Evolutionary conservation across 1,140 invertebrate species (phyloP), one percentile per base, ranked within the genome.

Genomic region (Dendrolimus punctatus): DNA sequence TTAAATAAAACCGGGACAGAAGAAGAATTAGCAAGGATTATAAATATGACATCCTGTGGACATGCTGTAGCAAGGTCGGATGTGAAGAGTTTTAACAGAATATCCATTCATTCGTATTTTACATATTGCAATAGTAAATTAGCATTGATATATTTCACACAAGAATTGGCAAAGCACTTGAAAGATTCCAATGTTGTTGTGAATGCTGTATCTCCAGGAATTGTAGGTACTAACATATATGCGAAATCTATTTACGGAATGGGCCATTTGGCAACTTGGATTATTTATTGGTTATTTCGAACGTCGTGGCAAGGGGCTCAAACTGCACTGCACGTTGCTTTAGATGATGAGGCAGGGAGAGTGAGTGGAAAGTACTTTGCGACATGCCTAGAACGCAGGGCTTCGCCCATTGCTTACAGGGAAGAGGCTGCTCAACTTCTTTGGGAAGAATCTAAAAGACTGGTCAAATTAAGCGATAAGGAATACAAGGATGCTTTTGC

Each of bases 41-140:
- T 95, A 7, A 93, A 90, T 60, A 90, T 94, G 0, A 90, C 93
- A 0, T 94, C 93, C 1, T 46, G 89, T 7, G 81, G 89, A 4
- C 90, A 93, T 65, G n/a, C 67, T 68, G 40, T 66, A 36, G 92
- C 90, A 6, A 70, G 56, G 6, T 88, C 93, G 9, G 80, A 93
- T 55, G 90, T 91, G 39, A 80, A 90, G 8, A 89, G 92, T 62
- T 61, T 93, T 9, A 92, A 93, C 64, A 87, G 68, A 6, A 82
- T 23, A 23, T 23, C 3, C 3, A 23, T 23, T 23, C 23, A 23
- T 23, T 23, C n/a, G n/a, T n/a, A n/a, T 23, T 23, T 23, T 23
- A 23, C 23, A 23, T 23, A 23, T 23, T 23, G 23, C 23, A 91
- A 91, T 62, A 93, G 91, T 64, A 94, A 95, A 83, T 66, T 94